These are phyloP conservation scores for Onychomys leucogaster DNA, from an alignment of 2,797 vertebrate species.

Conservation along the genomic window DNA sequence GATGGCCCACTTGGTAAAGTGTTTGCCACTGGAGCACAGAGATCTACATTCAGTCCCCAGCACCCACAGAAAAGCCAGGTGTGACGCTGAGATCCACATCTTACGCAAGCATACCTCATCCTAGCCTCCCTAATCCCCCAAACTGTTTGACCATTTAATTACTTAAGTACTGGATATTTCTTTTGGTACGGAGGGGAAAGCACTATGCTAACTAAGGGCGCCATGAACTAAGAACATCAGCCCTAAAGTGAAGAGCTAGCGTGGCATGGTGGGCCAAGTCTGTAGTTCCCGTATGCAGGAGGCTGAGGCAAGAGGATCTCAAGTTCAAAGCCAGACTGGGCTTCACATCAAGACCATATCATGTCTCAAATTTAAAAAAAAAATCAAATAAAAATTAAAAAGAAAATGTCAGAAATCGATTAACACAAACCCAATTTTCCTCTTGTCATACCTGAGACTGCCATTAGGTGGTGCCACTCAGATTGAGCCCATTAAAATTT, in stretches of 20 bases:
- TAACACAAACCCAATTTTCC: neutral
- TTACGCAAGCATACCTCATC: neutral
- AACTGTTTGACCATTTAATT: neutral
- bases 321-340: neutral
- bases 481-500: neutral
- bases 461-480: conserved; percentile 60
- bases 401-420: neutral
- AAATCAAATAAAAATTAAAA: neutral
- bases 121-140: no score
- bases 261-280: neutral
- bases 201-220: neutral
- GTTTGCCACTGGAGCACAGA: neutral
- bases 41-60: neutral
- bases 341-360: neutral
- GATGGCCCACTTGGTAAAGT: neutral
- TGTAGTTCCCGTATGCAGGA: neutral
- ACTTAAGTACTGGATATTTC: neutral
- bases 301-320: neutral
- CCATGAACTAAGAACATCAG: neutral
- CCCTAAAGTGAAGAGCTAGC: neutral
- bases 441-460: neutral
- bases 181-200: neutral
- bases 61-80: neutral
- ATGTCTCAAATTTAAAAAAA: neutral
- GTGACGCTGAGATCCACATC: neutral